Evolutionary conservation across 1,140 invertebrate species (phyloP), one percentile per base, ranked within the genome.

Genomic region (Cydia fagiglandana): DNA sequence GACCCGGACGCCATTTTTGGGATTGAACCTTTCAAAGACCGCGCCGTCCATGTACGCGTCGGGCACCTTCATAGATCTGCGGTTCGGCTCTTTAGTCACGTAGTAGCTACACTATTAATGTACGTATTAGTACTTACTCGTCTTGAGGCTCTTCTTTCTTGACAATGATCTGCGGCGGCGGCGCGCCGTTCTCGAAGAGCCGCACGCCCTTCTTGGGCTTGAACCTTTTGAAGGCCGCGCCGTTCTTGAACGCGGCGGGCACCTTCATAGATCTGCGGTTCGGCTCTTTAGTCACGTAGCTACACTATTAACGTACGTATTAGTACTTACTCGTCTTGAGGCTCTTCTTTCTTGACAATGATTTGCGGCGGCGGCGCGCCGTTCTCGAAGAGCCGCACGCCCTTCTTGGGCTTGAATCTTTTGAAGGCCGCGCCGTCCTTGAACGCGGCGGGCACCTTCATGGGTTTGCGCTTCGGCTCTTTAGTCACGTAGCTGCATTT

Each of bases 61-160:
- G n/a, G n/a, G n/a, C n/a, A n/a, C 84, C 83, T 94, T 94, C 82
- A 98, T 97, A 64, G 94, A 88, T n/a, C 86, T 94, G 74, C 97
- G 93, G 82, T 96, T 94, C 7, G 98, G 98, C 24, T 96, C 94
- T 81, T 95, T 94, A 0, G 95, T 95, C 9, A 95, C 85, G 80
- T 96, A 95, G 61, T n/a, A 95, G 61, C 94, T 93, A 89, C 99
- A 99, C 90, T 97, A 97, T 0, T 4, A n/a, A n/a, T n/a, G n/a
- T n/a, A n/a, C n/a, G n/a, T n/a, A n/a, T n/a, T n/a, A n/a, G n/a
- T 28, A 28, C 45, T 66, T 70, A 70, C 66, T 75, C 91, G 84
- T 85, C 82, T 78, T 94, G 88, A n/a, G 90, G 76, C 61, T 91
- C 89, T 79, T 95, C 94, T 78, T 95, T 94, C 80, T 95, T 96